Conservation (phyloP, 2,113 vertebrate species). For the Alosa alosa region DNA sequence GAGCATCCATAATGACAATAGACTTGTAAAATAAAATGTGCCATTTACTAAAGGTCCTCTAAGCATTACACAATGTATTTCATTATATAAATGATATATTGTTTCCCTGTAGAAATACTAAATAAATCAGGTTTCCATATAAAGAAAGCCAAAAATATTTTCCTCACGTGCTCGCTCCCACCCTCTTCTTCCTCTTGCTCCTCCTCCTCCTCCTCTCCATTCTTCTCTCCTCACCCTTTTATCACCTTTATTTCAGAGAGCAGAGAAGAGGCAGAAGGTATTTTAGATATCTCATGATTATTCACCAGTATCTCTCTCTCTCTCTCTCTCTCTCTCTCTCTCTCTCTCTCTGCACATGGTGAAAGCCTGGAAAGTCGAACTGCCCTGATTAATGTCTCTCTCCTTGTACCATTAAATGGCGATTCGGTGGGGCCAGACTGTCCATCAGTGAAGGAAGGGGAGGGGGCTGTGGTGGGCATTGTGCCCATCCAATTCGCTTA, state of each 20-base stretch:
- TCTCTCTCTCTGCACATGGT: conserved; percentile 29
- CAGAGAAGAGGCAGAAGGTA: not conserved
- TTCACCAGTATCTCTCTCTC: not conserved
- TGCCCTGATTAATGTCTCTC: conserved; percentile 61
- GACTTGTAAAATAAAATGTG: not conserved
- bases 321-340: conserved; percentile 9
- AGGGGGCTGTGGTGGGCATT: conserved; percentile 32
- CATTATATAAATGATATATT: not conserved
- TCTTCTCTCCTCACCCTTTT: not conserved
- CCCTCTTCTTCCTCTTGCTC: not conserved
- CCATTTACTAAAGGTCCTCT: not conserved
- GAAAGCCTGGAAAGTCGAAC: conserved; percentile 47
- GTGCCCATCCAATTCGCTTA: conserved; percentile 60
- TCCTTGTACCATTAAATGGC: conserved; percentile 57
- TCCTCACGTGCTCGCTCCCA: not conserved
- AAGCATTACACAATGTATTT: not conserved
- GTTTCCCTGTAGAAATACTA: not conserved
- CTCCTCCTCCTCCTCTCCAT: not conserved
- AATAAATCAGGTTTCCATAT: not conserved
- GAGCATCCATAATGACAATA: not conserved
- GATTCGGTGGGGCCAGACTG: conserved; percentile 44
- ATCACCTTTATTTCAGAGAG: not conserved
- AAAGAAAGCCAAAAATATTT: not conserved
- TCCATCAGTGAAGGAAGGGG: conserved; percentile 48
- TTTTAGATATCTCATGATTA: not conserved